These are phyloP conservation scores for Equus quagga DNA, from an alignment of 2,113 vertebrate genomes.

Conservation along the genomic window DNA sequence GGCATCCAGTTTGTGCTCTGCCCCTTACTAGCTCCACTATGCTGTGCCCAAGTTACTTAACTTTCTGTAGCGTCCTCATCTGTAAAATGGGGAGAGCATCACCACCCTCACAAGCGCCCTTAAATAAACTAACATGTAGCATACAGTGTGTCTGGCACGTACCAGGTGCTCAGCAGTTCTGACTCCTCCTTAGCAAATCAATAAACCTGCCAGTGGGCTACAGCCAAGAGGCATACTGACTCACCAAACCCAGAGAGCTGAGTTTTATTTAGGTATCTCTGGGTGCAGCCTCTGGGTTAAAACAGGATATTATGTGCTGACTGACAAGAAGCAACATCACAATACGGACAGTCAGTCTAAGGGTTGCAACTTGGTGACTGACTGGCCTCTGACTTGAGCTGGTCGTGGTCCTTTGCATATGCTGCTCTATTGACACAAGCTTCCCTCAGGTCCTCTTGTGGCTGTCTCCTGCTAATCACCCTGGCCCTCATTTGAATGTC, in stretches of 20 bases:
- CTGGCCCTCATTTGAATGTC: not conserved
- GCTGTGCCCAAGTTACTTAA: not conserved
- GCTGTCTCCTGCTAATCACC: not conserved
- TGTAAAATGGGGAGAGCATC: not conserved
- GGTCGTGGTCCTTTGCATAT: not conserved
- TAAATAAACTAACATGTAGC: not conserved
- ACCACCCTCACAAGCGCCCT: not conserved
- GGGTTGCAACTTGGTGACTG: not conserved
- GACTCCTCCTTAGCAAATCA: not conserved
- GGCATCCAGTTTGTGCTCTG: not conserved
- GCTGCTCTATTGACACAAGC: not conserved
- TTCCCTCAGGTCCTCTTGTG: too few species aligned
- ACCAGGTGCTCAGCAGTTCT: not conserved
- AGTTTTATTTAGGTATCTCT: too few species aligned
- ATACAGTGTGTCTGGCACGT: rapidly evolving
- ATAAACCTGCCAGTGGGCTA: not conserved
- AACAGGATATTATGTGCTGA: not conserved
- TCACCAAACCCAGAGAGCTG: not conserved
- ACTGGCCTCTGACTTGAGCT: not conserved
- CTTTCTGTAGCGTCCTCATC: not conserved
- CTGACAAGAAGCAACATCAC: not conserved
- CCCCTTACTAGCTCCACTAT: too few species aligned
- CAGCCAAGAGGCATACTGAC: not conserved
- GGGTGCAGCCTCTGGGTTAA: not conserved
- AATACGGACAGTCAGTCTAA: not conserved